phyloP scores from a whole-genome alignment of 2,888 invertebrate species.

The Villa cingulata region DNA sequence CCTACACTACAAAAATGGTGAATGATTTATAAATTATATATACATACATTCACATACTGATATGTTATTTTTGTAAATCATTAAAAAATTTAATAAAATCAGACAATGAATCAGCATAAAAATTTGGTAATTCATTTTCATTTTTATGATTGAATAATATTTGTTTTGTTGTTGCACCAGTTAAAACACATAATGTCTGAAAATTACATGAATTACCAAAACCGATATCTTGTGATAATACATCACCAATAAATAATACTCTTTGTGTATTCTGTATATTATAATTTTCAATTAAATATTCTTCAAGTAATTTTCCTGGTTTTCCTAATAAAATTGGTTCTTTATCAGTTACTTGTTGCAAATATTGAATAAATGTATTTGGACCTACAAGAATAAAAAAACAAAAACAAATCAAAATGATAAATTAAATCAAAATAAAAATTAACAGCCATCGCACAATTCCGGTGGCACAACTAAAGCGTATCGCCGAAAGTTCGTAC shows the following conservation, averaged over 20 bases:
- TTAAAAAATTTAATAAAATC: slow-evolving; percentile 23
- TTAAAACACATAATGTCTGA: slow-evolving; percentile 57
- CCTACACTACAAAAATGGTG: too few relatives aligned
- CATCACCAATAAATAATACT: slow-evolving; percentile 72
- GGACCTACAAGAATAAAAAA: slow-evolving; percentile 8
- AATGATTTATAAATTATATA: too few relatives aligned
- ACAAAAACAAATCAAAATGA: neutral
- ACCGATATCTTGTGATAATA: slow-evolving; percentile 64
- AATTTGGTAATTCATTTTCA: slow-evolving; percentile 19
- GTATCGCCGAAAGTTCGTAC: too few relatives aligned
- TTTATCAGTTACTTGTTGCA: slow-evolving; percentile 25
- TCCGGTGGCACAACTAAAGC: too few relatives aligned
- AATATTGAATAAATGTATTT: slow-evolving; percentile 20
- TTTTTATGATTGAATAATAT: neutral
- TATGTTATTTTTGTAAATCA: neutral
- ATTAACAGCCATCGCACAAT: too few relatives aligned
- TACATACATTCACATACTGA: too few relatives aligned
- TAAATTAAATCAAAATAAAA: too few relatives aligned
- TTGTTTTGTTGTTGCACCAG: slow-evolving; percentile 28
- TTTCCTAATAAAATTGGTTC: slow-evolving; percentile 35
- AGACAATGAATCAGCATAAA: slow-evolving; percentile 25
- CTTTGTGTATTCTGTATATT: slow-evolving; percentile 45
- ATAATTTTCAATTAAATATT: slow-evolving; percentile 28
- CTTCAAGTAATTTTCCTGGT: slow-evolving; percentile 32
- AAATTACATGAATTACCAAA: slow-evolving; percentile 58